Percentiles rank a stretch among this genome's conserved stretches.
Conservation (phyloP, 2,113 vertebrate genomes). For the Ctenomys sociabilis region DNA sequence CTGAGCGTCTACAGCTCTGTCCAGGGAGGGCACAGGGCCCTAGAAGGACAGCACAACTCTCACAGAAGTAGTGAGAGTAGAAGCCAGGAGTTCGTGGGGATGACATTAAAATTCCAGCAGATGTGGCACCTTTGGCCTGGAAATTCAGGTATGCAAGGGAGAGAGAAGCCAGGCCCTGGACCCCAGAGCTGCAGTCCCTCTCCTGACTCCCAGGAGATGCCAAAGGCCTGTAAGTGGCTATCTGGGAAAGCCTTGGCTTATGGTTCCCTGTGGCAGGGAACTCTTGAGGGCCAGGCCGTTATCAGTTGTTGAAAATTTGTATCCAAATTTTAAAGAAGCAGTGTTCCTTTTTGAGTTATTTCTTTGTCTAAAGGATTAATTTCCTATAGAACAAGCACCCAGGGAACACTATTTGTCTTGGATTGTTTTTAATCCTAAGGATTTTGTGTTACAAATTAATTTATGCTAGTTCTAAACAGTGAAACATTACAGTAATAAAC, state of each 20-base stretch:
- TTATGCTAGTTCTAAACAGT: background rate
- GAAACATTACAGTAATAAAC: background rate
- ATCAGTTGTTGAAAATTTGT: background rate
- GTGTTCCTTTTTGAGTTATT: constrained; percentile 9
- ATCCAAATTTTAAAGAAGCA: background rate
- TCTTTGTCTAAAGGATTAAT: background rate
- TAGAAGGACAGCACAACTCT: background rate
- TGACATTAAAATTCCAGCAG: background rate
- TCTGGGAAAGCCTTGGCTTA: background rate
- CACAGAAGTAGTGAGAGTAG: background rate
- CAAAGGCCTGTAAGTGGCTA: background rate
- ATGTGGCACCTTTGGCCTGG: rapidly evolving
- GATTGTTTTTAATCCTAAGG: background rate
- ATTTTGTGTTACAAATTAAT: constrained; percentile 56
- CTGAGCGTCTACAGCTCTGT: background rate
- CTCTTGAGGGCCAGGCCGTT: background rate
- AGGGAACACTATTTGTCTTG: constrained; percentile 2
- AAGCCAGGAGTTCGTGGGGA: background rate
- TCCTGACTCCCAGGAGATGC: background rate
- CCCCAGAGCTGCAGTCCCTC: background rate
- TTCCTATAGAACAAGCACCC: background rate
- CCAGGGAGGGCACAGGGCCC: background rate
- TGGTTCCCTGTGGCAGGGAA: background rate
- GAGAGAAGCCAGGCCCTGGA: background rate
- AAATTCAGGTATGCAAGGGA: background rate